Evolutionary conservation across 2,113 vertebrate species (phyloP), one percentile per base, ranked within the genome.

Genomic region (Polyodon spathula): DNA sequence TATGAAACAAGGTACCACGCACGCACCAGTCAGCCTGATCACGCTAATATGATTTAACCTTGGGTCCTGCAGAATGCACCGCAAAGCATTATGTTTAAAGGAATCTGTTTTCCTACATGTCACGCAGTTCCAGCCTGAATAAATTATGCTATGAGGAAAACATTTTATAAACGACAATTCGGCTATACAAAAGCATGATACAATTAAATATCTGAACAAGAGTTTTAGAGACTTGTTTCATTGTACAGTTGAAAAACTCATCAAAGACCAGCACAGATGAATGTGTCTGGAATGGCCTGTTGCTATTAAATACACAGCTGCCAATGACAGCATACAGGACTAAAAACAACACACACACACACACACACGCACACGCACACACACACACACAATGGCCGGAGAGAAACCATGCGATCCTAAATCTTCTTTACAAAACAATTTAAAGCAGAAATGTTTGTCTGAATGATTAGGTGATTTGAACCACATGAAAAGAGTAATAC

Each of bases 41-140:
- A 59, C 48, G 66, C 60, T 60, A 76, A 76, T 73, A 66, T 64
- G 76, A 81, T 78, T 70, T 67, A 68, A 67, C 67, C 56, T 69
- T 12, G 46, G 41, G 51, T 66, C 64, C 37, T 66, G 48, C 63
- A 56, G 65, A 65, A 70, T 48, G 27, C 60, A 14, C 60, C 51
- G 17, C 46, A 59, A 60, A 61, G 60, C 59, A 61, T 62, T 56
- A 6, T 50, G 65, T 58, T 62, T 56, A 58, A 54, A 73, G 65
- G 54, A 70, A 68, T 62, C 40, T 53, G 53, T 63, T 48, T 51
- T 66, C 62, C 56, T 42, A 46, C 58, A 62, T 64, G 40, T 63
- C 71, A 40, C 5, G 37, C 8, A 2, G 38, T 53, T 56, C 59
- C 53, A 53, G 50, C 40, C 40, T n/a, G n/a, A n/a, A n/a, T n/a